Evolutionary conservation across 2,797 vertebrate genomes (phyloP).

Genomic region (Eurystomus glaucurus): DNA sequence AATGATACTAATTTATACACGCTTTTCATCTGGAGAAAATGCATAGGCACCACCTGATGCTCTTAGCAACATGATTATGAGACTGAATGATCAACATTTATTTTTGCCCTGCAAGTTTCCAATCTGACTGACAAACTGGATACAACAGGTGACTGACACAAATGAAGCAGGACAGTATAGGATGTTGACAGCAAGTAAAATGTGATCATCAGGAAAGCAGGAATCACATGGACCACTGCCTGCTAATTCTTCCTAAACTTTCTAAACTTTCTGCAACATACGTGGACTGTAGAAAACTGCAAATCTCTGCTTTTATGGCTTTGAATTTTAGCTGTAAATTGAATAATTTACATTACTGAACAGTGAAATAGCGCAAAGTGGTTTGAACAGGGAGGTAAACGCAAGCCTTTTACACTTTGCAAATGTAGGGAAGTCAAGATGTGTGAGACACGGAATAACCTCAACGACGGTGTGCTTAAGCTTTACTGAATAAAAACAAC

Average conservation of each 20-base stretch:
- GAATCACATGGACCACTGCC: not conserved
- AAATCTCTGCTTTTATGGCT: not conserved
- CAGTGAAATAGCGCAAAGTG: not conserved
- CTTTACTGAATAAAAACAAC: constrained; percentile 42
- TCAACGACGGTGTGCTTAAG: not conserved
- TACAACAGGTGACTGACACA: not conserved
- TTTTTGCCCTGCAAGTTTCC: not conserved
- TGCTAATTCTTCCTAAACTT: not conserved
- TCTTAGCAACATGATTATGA: not conserved
- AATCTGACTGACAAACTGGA: not conserved
- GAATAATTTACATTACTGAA: constrained; percentile 24
- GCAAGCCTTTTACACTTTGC: not conserved
- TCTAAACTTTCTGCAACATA: not conserved
- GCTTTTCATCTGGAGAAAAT: not conserved
- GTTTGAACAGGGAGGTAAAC: not conserved
- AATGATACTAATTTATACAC: not conserved
- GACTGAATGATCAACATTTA: not conserved
- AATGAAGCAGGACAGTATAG: not conserved
- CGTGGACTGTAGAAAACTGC: not conserved
- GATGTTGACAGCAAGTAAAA: not conserved
- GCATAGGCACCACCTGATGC: not conserved
- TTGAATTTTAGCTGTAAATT: not conserved
- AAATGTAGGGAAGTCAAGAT: not conserved
- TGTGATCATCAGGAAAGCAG: not conserved
- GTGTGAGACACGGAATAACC: constrained; percentile 8